phyloP scores from a whole-genome alignment of 2,888 invertebrate species.

The Sphaerophoria taeniata region DNA sequence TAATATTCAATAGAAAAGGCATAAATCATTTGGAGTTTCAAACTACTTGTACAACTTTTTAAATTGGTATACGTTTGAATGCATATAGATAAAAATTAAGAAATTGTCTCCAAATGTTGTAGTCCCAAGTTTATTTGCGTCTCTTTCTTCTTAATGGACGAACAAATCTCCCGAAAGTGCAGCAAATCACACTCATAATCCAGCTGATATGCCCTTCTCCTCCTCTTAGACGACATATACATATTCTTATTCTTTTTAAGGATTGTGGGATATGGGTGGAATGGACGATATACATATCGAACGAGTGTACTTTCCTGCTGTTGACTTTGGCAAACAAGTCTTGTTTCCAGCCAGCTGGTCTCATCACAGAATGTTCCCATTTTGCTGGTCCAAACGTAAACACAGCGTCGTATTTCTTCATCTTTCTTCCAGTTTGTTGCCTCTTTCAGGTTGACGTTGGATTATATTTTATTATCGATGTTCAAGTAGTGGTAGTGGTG shows the following conservation, averaged over 20 bases:
- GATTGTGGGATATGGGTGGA: conserved; percentile 44
- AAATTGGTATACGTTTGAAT: no score
- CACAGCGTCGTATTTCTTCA: conserved; percentile 59
- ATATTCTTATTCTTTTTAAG: not conserved
- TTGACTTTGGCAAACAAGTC: conserved; percentile 67
- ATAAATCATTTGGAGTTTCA: no score
- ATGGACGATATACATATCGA: conserved; percentile 37
- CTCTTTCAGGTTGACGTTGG: conserved; percentile 1
- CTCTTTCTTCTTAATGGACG: no score
- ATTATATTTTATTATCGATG: not conserved
- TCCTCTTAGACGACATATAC: not conserved
- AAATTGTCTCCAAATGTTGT: no score
- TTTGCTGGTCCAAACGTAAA: conserved; percentile 79
- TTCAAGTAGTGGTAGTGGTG: not conserved
- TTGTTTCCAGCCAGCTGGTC: conserved; percentile 64
- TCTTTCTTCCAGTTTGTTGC: conserved; percentile 2
- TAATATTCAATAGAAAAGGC: no score
- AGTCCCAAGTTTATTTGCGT: no score
- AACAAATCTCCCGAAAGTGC: no score
- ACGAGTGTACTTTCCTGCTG: conserved; percentile 33
- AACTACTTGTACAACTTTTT: no score
- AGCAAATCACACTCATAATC: no score
- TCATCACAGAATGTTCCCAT: conserved; percentile 78
- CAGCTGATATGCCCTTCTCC: not conserved
- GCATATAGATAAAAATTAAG: no score